These are phyloP conservation scores for Phylloscopus trochiloides DNA, from an alignment of 2,113 vertebrate genomes.

Conservation along the genomic window DNA sequence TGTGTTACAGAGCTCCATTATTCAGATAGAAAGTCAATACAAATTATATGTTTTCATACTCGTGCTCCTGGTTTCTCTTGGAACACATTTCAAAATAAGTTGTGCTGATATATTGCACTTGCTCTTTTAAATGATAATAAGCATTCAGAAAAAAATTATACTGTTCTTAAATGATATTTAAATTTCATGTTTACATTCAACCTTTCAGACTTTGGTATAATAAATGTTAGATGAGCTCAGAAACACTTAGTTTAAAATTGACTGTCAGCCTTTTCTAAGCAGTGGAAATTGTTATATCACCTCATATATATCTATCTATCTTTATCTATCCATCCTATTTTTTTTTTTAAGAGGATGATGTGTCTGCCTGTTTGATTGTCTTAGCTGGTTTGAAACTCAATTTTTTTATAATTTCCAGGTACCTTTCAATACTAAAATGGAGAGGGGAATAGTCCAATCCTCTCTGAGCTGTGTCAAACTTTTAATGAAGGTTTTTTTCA, in stretches of 20 bases:
- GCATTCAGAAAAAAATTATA: not conserved
- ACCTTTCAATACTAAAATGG: not conserved
- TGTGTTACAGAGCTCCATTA: not conserved
- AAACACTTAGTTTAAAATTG: not conserved
- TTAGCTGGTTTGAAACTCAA: not conserved
- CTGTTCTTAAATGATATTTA: not conserved
- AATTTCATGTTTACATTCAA: not conserved
- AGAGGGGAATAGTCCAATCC: fast-evolving
- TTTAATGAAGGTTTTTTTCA: not conserved
- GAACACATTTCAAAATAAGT: not conserved
- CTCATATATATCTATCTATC: not conserved
- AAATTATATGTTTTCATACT: not conserved
- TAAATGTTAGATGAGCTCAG: not conserved
- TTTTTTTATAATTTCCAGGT: not conserved
- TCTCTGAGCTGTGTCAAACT: not conserved
- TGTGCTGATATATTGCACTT: not conserved
- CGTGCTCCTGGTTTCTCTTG: not conserved
- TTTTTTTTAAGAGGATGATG: not conserved
- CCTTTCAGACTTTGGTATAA: not conserved
- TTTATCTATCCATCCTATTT: too few species aligned
- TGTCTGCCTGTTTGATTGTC: not conserved
- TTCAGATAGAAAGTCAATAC: not conserved
- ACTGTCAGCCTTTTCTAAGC: not conserved
- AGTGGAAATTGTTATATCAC: not conserved
- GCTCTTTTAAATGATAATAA: not conserved